A percentile compares a stretch with the other conserved stretches of the same genome.
These are phyloP conservation scores for Seriola rivoliana DNA, from an alignment of 2,113 vertebrate species.

Conservation along the genomic window DNA sequence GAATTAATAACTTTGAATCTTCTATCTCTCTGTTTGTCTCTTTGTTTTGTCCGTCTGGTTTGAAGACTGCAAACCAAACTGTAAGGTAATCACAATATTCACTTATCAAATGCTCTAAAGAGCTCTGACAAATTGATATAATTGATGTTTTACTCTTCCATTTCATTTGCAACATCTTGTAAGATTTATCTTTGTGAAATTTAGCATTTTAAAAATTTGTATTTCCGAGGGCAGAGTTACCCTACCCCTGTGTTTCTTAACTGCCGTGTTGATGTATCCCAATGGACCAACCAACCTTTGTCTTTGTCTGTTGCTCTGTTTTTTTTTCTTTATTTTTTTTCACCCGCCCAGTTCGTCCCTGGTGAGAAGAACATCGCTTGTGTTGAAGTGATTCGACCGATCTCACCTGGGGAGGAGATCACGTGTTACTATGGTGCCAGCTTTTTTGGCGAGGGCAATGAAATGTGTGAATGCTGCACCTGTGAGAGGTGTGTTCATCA, in stretches of 20 bases:
- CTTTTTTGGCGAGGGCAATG: conserved; percentile 95
- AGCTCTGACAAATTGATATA: not conserved
- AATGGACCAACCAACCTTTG: conserved; percentile 43
- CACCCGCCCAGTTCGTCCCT: conserved; percentile 86
- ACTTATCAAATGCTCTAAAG: not conserved
- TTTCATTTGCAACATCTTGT: not conserved
- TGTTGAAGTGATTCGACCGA: conserved; percentile 92
- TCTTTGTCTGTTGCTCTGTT: conserved; percentile 51
- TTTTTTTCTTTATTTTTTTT: conserved; percentile 5
- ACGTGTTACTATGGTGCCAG: conserved; percentile 95
- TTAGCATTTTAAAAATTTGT: not conserved
- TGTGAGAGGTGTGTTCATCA: conserved; percentile 89
- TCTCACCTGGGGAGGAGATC: conserved; percentile 93
- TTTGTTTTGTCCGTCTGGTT: conserved; percentile 23
- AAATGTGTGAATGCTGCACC: conserved; percentile 94
- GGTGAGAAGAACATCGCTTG: conserved; percentile 91
- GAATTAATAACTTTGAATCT: conserved; percentile 6
- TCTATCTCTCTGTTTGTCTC: conserved; percentile 15
- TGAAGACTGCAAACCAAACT: conserved; percentile 94
- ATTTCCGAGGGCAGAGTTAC: not conserved
- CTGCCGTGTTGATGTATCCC: conserved; percentile 32
- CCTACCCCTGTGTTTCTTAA: conserved; percentile 7
- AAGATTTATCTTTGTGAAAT: not conserved
- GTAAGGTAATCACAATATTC: conserved; percentile 87
- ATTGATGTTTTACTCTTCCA: not conserved